These are phyloP conservation scores for Ips nitidus DNA, from an alignment of 1,140 invertebrate genomes.

Conservation along the genomic window DNA sequence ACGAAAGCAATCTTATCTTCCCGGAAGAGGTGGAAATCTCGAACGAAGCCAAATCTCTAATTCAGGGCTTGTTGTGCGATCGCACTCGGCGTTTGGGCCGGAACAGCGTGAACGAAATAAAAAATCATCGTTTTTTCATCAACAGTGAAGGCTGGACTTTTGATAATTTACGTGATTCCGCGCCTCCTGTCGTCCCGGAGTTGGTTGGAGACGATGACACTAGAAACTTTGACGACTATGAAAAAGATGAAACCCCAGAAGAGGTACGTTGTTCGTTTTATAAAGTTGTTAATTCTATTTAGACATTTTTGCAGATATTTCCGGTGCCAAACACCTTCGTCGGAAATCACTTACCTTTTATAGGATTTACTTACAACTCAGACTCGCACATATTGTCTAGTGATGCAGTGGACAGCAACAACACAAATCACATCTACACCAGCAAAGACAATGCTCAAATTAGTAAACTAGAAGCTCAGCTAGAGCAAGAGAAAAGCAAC, in stretches of 20 bases:
- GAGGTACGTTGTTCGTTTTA: slow-evolving; percentile 55
- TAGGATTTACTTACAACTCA: slow-evolving; percentile 94
- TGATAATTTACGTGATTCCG: slow-evolving; percentile 89
- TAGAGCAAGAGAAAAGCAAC: slow-evolving; percentile 70
- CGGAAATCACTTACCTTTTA: slow-evolving; percentile 97
- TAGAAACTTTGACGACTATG: slow-evolving; percentile 97
- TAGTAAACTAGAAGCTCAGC: slow-evolving; percentile 68
- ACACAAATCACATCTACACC: slow-evolving; percentile 59
- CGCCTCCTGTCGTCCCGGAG: slow-evolving; percentile 96
- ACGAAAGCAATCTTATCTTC: slow-evolving; percentile 93
- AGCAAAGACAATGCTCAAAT: slow-evolving; percentile 59
- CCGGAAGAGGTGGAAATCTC: slow-evolving; percentile 94
- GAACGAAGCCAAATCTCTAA: slow-evolving; percentile 87
- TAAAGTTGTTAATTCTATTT: no score
- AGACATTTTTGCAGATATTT: slow-evolving; percentile 63
- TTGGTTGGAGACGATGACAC: slow-evolving; percentile 95
- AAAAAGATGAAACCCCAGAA: slow-evolving; percentile 84
- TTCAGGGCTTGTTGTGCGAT: slow-evolving; percentile 93
- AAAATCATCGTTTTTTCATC: slow-evolving; percentile 90
- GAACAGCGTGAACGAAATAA: slow-evolving; percentile 95
- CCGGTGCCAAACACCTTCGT: slow-evolving; percentile 95
- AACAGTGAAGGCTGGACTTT: slow-evolving; percentile 96
- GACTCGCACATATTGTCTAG: slow-evolving; percentile 72
- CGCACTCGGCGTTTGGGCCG: slow-evolving; percentile 86
- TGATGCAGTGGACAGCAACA: slow-evolving; percentile 64